These are phyloP conservation scores for Ophion ellenae DNA, from an alignment of 2,888 invertebrate genomes.

Conservation along the genomic window DNA sequence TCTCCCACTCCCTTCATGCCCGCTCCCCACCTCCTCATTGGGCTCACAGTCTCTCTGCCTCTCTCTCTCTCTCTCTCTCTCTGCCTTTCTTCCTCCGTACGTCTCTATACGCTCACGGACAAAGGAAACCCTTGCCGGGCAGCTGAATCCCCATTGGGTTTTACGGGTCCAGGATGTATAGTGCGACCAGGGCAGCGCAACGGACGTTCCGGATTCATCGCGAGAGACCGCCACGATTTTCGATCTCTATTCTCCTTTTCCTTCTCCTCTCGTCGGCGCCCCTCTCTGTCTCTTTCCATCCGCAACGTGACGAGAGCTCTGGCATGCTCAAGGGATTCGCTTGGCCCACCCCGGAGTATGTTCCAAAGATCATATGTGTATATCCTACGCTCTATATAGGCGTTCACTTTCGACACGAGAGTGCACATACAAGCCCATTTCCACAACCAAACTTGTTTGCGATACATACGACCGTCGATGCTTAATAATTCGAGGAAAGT, in stretches of 20 bases:
- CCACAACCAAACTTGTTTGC: background rate
- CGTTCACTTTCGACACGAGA: conserved; percentile 24
- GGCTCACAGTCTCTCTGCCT: conserved; percentile 16
- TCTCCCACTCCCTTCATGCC: background rate
- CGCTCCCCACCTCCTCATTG: too few species aligned
- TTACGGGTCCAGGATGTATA: conserved; percentile 41
- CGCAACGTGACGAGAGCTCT: conserved; percentile 19
- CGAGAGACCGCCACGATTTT: conserved; percentile 52
- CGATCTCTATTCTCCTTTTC: conserved; percentile 40
- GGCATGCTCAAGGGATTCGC: conserved; percentile 41
- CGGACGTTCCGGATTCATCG: conserved; percentile 43
- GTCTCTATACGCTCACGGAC: conserved; percentile 53
- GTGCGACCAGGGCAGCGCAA: conserved; percentile 13
- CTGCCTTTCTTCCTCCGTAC: background rate
- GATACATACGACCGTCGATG: conserved; percentile 32
- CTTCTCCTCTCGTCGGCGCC: background rate
- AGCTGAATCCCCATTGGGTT: conserved; percentile 61
- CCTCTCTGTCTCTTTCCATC: background rate
- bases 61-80: background rate
- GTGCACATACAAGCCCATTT: conserved; percentile 3
- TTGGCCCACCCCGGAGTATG: conserved; percentile 25
- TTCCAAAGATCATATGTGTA: conserved; percentile 23
- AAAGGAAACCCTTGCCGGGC: conserved; percentile 60
- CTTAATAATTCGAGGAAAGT: conserved; percentile 57
- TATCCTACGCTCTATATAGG: conserved; percentile 1